Evolutionary conservation across 2,113 vertebrate genomes (phyloP).

Genomic region (Brachyhypopomus occidentalis): DNA sequence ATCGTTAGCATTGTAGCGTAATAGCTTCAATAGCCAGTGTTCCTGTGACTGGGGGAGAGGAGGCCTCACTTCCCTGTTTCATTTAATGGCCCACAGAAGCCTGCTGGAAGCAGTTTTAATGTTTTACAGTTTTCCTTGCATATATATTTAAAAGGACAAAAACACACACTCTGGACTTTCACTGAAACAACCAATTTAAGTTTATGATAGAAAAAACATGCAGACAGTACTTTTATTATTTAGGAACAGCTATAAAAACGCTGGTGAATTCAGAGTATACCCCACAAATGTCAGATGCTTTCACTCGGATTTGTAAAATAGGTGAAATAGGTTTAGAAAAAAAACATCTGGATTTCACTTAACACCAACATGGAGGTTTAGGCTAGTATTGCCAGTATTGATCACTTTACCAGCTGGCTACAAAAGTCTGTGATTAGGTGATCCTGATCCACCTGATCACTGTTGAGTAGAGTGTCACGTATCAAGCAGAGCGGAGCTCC

Average conservation of each 20-base stretch:
- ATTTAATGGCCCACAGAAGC: too few species aligned
- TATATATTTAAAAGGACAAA: too few species aligned
- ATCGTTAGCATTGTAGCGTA: too few species aligned
- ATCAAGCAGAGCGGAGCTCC: not conserved
- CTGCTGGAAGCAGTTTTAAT: too few species aligned
- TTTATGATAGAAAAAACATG: not conserved
- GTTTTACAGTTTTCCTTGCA: too few species aligned
- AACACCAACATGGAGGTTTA: not conserved
- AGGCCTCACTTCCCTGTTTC: too few species aligned
- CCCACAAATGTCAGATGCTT: not conserved
- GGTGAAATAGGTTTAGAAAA: too few species aligned
- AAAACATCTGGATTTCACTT: not conserved
- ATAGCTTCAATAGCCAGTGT: too few species aligned
- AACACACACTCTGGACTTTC: constrained; percentile 6
- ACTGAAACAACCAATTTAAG: constrained; percentile 19
- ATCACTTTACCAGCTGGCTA: constrained; percentile 25
- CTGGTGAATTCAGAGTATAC: too few species aligned
- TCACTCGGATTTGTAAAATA: not conserved
- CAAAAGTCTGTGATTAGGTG: constrained; percentile 8
- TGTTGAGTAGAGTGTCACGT: not conserved
- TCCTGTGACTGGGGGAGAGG: too few species aligned
- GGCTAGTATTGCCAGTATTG: not conserved
- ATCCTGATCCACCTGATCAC: constrained; percentile 40
- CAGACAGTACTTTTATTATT: not conserved
- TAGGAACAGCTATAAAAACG: too few species aligned